Conservation (phyloP, 2,888 invertebrate genomes). For the Oscheius sp. region DNA sequence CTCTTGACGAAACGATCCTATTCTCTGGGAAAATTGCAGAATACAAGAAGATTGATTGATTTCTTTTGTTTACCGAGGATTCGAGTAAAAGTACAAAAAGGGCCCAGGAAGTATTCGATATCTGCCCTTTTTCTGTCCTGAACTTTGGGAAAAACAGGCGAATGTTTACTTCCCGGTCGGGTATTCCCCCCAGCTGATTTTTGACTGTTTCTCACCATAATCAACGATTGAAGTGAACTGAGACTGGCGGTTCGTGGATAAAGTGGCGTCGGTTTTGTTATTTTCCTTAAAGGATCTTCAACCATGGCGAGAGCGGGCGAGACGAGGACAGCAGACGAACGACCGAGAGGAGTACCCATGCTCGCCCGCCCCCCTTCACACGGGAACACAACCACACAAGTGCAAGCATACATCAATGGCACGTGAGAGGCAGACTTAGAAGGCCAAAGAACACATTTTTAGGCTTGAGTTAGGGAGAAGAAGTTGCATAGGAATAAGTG, state of each 20-base stretch:
- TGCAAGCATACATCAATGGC: conserved; percentile 37
- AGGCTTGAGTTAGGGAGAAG: too few species aligned
- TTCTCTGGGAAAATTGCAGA: too few species aligned
- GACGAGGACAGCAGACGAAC: not conserved
- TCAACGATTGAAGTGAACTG: conserved; percentile 11
- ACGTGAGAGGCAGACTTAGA: conserved; percentile 7
- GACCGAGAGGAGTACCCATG: conserved; percentile 9
- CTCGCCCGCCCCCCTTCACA: conserved; percentile 13
- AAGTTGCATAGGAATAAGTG: not conserved
- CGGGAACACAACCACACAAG: conserved; percentile 26
- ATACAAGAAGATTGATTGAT: too few species aligned
- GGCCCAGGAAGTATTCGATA: too few species aligned
- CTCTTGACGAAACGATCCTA: too few species aligned
- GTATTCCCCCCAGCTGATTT: too few species aligned
- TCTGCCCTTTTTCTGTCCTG: too few species aligned
- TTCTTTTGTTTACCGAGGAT: too few species aligned
- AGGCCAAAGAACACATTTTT: conserved; percentile 17
- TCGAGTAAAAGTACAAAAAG: too few species aligned
- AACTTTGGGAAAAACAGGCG: too few species aligned
- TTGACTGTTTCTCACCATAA: conserved; percentile 11
- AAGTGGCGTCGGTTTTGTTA: conserved; percentile 17
- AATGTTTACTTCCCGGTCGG: too few species aligned
- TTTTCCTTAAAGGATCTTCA: conserved; percentile 8
- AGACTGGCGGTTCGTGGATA: conserved; percentile 17
- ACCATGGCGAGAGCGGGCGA: not conserved